Evolutionary conservation across 2,888 invertebrate genomes (phyloP), one percentile per base, ranked within the genome.

Genomic region (Blastobasis lacticolella): DNA sequence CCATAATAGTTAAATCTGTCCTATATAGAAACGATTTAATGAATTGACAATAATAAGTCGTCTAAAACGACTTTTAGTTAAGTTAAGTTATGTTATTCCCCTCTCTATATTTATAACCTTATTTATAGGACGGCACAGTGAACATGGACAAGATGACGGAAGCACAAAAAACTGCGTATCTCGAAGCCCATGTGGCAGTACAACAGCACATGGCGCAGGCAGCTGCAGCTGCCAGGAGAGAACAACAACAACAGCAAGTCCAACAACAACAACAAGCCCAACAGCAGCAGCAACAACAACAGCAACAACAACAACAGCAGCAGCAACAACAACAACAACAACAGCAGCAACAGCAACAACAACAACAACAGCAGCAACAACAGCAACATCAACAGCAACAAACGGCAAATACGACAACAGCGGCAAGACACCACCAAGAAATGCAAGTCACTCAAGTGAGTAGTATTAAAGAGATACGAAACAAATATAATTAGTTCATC

Each of bases 141-240:
- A 93, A 93, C 67, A 93, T 93, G 90, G 93, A 93, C 69, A 93
- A 93, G 78, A 93, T 94, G 93, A 92, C 91, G 62, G 92, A 90
- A 80, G 92, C 90, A 62, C 93, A 93, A 75, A 92, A 93, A 78
- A 91, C 92, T 57, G 92, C 93, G 50, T 94, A 94, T 71, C 83
- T 92, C 60, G 93, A 94, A 78, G 93, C 93, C 54, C 93, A 92
- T 74, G 92, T 93, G 73, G 93, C 92, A 55, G 92, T 94, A 50
- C 93, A 93, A 76, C 93, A 93, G 71, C 93, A 93, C 73, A 93
- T 93, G 92, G 92, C 92, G 44, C 93, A 93, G 69, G 93, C 93
- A 55, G 92, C 92, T 45, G 90, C 88, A 62, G 80, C 89, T 64
- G 84, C 89, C 38, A 73, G 89, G 54, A 79, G 88, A 57, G 88